These are phyloP conservation scores for Tauraco erythrolophus DNA, from an alignment of 2,113 vertebrate genomes.

Conservation along the genomic window DNA sequence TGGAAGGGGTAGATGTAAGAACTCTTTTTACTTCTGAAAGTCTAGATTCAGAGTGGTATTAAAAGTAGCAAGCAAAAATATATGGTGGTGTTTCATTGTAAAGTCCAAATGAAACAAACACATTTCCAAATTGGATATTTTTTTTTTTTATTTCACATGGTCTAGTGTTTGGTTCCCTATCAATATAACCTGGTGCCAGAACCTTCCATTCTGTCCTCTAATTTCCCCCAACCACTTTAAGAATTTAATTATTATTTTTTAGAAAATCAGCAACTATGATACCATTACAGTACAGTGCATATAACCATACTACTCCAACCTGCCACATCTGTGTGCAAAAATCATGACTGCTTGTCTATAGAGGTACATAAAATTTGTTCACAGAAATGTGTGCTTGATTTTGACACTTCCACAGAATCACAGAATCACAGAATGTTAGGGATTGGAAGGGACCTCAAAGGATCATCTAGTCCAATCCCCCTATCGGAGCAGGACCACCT, in stretches of 20 bases:
- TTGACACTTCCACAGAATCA: not conserved
- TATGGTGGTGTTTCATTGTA: not conserved
- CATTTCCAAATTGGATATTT: not conserved
- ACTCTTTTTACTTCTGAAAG: not conserved
- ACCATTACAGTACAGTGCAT: not conserved
- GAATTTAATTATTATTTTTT: not conserved
- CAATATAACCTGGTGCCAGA: not conserved
- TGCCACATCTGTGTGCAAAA: not conserved
- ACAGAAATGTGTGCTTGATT: not conserved
- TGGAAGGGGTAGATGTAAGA: not conserved
- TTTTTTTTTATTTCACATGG: fast-evolving
- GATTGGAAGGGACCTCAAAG: too few relatives aligned
- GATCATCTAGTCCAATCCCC: too few relatives aligned
- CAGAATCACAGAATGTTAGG: too few relatives aligned
- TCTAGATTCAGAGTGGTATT: not conserved
- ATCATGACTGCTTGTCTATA: not conserved
- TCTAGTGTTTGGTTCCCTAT: not conserved
- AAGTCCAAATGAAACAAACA: not conserved
- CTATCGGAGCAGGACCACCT: too few relatives aligned
- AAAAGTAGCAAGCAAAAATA: not conserved
- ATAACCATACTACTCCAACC: not conserved
- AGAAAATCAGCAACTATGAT: not conserved
- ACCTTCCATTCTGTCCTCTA: not conserved
- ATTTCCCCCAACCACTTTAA: not conserved
- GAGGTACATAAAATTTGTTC: not conserved